Conservation (phyloP, 2,888 invertebrate genomes). For the Hyposoter dolosus region DNA sequence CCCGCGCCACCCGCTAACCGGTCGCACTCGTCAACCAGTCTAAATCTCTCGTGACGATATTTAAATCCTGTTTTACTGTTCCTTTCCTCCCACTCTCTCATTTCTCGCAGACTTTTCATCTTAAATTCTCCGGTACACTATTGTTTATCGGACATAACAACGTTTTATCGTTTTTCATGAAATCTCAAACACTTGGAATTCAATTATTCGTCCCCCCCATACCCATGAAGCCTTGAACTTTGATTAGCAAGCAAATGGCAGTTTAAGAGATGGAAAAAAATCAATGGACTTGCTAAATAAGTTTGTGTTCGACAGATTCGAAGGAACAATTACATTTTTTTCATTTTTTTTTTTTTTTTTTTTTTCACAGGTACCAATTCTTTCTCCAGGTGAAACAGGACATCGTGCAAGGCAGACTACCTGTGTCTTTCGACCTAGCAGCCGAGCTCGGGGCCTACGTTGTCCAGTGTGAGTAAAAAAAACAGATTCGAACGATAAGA, state of each 20-base stretch:
- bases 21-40: conserved; percentile 24
- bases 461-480: conserved; percentile 94
- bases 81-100: conserved; percentile 21
- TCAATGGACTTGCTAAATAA: neutral
- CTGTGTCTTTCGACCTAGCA: conserved; percentile 95
- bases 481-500: neutral
- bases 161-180: conserved; percentile 28
- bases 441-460: conserved; percentile 97
- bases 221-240: neutral
- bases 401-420: conserved; percentile 96
- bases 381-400: conserved; percentile 99
- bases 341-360: neutral
- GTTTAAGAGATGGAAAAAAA: neutral
- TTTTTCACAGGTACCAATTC: conserved; percentile 94
- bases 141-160: neutral
- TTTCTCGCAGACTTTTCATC: neutral
- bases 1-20: conserved; percentile 2
- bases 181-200: neutral
- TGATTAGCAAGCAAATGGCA: neutral
- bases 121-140: conserved; percentile 18
- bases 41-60: conserved; percentile 47
- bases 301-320: neutral
- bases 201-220: conserved; percentile 4
- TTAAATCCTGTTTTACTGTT: conserved; percentile 59
- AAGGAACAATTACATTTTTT: neutral